phyloP scores from a whole-genome alignment of 1,140 invertebrate species.

The Idris sp. region DNA sequence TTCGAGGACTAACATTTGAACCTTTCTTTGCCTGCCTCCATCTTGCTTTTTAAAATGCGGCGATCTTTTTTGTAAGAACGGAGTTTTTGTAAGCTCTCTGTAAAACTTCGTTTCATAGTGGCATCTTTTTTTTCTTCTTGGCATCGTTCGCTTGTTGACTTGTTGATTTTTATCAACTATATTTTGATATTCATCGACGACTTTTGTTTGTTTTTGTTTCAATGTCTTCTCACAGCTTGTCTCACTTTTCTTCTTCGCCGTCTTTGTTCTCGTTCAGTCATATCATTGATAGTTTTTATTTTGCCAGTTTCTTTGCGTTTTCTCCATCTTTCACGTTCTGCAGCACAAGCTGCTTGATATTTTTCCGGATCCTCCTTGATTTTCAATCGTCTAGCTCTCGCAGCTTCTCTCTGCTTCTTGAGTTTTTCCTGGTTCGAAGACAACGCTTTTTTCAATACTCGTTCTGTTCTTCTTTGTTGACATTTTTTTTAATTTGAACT shows the following conservation, averaged over 20 bases:
- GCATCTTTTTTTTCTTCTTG: conserved; percentile 3
- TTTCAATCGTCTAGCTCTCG: conserved; percentile 11
- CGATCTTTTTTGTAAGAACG: no score
- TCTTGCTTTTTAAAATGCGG: no score
- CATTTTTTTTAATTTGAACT: no score
- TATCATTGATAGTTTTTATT: conserved; percentile 13
- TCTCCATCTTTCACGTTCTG: conserved; percentile 33
- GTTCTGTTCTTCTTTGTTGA: no score
- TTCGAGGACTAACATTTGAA: no score
- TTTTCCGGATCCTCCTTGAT: conserved; percentile 31
- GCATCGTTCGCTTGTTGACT: conserved; percentile 7
- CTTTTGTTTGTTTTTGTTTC: conserved; percentile 7
- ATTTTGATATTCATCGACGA: neutral
- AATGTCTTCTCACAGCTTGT: neutral
- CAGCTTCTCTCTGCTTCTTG: neutral
- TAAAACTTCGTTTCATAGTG: conserved; percentile 2
- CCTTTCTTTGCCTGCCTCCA: no score
- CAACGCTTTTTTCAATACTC: no score
- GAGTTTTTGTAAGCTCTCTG: no score
- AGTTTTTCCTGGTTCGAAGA: no score
- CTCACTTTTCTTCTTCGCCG: conserved; percentile 6
- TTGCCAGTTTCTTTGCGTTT: conserved; percentile 13
- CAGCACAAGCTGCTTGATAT: conserved; percentile 8
- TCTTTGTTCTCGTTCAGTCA: conserved; percentile 26
- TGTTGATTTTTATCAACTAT: conserved; percentile 14